Percentiles rank a stretch among this genome's conserved stretches.
These are phyloP conservation scores for Aphelocoma californica DNA, from an alignment of 2,797 vertebrate species.

Conservation along the genomic window DNA sequence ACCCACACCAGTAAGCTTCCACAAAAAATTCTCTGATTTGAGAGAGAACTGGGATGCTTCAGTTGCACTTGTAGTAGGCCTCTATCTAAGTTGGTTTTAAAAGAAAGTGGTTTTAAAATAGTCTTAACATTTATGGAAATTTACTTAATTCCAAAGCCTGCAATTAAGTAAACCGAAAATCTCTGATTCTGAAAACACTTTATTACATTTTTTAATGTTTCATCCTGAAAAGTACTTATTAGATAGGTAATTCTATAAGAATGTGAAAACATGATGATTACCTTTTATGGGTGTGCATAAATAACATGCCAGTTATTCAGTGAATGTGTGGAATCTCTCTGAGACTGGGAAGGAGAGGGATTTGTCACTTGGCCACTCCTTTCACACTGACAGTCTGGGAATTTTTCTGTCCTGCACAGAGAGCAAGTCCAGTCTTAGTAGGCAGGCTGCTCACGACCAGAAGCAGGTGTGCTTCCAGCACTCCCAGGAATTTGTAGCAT, in stretches of 20 bases:
- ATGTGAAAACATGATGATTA: background rate
- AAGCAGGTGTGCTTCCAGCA: conserved; percentile 15
- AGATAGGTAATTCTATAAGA: background rate
- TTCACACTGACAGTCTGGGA: background rate
- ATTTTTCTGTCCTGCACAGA: background rate
- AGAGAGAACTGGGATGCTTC: background rate
- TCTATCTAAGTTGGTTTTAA: background rate
- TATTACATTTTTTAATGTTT: background rate
- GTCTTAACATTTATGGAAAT: background rate
- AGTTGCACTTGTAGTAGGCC: background rate
- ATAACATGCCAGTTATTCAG: background rate
- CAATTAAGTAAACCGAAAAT: background rate
- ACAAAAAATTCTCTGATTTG: background rate
- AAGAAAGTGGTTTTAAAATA: background rate
- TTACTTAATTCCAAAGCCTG: background rate
- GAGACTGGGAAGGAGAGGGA: background rate
- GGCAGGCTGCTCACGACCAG: background rate
- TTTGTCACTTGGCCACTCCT: background rate
- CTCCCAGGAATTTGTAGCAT: background rate
- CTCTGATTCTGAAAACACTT: background rate
- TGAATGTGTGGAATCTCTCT: background rate
- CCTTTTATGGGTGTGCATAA: background rate
- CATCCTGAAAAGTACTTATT: background rate
- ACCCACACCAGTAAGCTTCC: background rate
- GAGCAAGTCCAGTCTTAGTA: background rate